phyloP scores from a whole-genome alignment of 2,113 vertebrate genomes.

The Platichthys stellatus region DNA sequence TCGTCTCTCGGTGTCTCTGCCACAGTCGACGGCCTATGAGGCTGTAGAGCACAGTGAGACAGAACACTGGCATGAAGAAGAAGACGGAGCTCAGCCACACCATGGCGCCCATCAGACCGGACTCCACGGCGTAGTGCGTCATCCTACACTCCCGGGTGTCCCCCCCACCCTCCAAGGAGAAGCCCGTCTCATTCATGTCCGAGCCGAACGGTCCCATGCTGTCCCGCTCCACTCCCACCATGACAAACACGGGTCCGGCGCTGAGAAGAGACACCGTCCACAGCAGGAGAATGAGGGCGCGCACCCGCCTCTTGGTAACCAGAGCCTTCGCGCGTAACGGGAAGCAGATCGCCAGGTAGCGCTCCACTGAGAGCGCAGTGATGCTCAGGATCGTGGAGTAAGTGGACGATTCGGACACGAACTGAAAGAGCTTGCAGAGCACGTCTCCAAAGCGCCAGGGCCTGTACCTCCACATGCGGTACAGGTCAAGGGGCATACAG shows the following conservation, averaged over 20 bases:
- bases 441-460: constrained; percentile 93
- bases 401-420: constrained; percentile 95
- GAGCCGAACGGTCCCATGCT: constrained; percentile 5
- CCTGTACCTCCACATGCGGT: constrained; percentile 94
- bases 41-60: constrained; percentile 94
- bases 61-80: constrained; percentile 96
- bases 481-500: constrained; percentile 96
- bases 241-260: constrained; percentile 92
- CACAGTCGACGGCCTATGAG: constrained; percentile 95
- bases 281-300: constrained; percentile 89
- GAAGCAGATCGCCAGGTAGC: constrained; percentile 96
- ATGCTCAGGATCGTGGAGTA: constrained; percentile 97
- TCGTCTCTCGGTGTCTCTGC: constrained; percentile 85
- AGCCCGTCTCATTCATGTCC: constrained; percentile 77
- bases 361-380: constrained; percentile 94
- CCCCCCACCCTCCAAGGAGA: constrained; percentile 62
- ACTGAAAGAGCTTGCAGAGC: constrained; percentile 98
- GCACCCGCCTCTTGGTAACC: constrained; percentile 92
- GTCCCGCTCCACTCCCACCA: constrained; percentile 93
- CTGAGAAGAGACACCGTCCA: constrained; percentile 91
- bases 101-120: constrained; percentile 94
- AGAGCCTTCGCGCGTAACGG: constrained; percentile 93
- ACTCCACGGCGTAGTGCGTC: constrained; percentile 92
- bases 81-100: constrained; percentile 95
- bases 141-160: constrained; percentile 94